Evolutionary conservation across 2,888 invertebrate species (phyloP).

Genomic region (Eristalis intricaria): DNA sequence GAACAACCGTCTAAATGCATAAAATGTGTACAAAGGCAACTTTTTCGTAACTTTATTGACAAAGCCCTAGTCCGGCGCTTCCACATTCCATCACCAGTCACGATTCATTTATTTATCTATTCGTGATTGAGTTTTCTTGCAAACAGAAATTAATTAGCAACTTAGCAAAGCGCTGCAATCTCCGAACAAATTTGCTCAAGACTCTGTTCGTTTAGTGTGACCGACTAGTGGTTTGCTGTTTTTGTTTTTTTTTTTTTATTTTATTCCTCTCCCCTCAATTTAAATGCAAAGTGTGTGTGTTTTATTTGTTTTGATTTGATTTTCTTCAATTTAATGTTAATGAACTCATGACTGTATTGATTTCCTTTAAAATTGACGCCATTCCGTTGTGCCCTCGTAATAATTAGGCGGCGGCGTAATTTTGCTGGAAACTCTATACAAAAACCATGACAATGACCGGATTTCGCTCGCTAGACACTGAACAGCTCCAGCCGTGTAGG

Average conservation of each 20-base stretch:
- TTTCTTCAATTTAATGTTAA: slow-evolving; percentile 8
- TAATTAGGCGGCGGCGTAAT: not conserved
- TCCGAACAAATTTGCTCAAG: not conserved
- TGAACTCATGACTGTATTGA: slow-evolving; percentile 35
- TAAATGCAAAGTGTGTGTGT: not conserved
- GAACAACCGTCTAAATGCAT: not conserved
- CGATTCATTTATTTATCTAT: not conserved
- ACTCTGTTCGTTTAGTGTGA: not conserved
- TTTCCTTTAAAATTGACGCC: slow-evolving; percentile 35
- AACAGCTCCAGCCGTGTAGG: slow-evolving; percentile 7
- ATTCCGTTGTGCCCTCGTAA: not conserved
- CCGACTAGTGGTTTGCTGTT: not conserved
- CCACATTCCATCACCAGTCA: not conserved
- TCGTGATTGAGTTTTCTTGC: not conserved
- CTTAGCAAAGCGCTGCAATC: not conserved
- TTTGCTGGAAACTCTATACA: not conserved
- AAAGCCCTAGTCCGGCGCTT: not conserved
- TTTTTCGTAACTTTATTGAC: not conserved
- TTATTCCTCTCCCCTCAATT: not conserved
- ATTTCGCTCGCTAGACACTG: slow-evolving; percentile 10
- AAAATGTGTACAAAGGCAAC: not conserved
- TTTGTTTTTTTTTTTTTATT: not conserved
- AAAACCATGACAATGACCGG: slow-evolving; percentile 22
- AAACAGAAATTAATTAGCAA: not conserved
- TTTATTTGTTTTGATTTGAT: not conserved